Evolutionary conservation across 1,140 invertebrate genomes (phyloP).

Genomic region (Drosophila oshimai): DNA sequence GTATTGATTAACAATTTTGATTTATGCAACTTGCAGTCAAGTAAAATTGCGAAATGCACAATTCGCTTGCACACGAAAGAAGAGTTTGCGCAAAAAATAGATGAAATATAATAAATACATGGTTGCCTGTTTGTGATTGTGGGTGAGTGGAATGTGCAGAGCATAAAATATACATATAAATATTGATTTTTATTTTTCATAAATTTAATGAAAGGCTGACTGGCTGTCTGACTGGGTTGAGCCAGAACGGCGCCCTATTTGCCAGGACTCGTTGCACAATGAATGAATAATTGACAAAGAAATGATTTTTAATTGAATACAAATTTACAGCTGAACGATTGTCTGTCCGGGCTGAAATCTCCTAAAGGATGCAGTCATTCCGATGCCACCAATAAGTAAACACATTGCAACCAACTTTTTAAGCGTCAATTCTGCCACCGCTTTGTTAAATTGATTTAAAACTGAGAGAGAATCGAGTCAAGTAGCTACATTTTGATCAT

Average conservation of each 20-base stretch:
- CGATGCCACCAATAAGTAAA: not conserved
- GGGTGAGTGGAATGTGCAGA: not conserved
- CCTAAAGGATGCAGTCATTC: not conserved
- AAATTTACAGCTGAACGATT: constrained; percentile 60
- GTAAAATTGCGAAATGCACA: constrained; percentile 39
- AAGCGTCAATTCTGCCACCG: constrained; percentile 3
- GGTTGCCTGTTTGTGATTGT: not conserved
- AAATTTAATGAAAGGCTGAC: constrained; percentile 53
- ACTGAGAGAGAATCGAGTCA: too few species aligned
- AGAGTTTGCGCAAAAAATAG: not conserved
- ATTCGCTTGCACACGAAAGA: constrained; percentile 8
- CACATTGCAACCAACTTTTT: constrained; percentile 1
- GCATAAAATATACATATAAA: constrained; percentile 32
- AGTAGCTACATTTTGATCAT: too few species aligned
- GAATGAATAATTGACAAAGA: constrained; percentile 66
- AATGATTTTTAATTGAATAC: constrained; percentile 66
- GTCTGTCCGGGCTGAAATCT: constrained; percentile 12
- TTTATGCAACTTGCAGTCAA: constrained; percentile 38
- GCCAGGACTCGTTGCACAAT: constrained; percentile 42
- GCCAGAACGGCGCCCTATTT: constrained; percentile 29
- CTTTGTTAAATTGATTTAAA: not conserved
- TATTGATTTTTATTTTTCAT: constrained; percentile 46
- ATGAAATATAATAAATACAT: constrained; percentile 38
- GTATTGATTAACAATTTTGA: constrained; percentile 55
- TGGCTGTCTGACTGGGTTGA: constrained; percentile 22